Evolutionary conservation across 2,888 invertebrate genomes (phyloP), one percentile per base, ranked within the genome.

Genomic region (Lingula anatina): DNA sequence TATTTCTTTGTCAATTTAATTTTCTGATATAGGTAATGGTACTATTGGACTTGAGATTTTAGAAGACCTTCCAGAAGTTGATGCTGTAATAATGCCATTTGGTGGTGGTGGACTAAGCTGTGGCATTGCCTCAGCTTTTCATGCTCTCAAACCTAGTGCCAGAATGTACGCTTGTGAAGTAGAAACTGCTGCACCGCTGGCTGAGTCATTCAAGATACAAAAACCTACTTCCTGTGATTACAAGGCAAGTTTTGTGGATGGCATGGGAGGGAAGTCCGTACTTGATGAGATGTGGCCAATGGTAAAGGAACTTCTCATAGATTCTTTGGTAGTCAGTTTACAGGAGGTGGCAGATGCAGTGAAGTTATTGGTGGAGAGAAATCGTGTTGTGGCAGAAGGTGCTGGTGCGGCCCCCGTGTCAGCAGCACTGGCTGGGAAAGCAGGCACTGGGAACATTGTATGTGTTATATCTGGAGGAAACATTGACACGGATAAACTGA

Each of bases 381-480:
- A 71, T 54, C 64, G 62, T 47, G 58, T 73, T 27, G 57, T 71
- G 12, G 68, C 71, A 18, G 73, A 73, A 51, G 73, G 73, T 1
- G 73, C 72, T 0, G 72, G 72, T 4, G 73, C 71, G 15, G 62
- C 71, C 2, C 59, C 71, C 5, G 53, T 71, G n/a, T 64, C 65
- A 26, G 66, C 61, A 21, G 52, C 60, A 12, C 37, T 56, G 31
- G 43, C 56, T 7, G 63, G 62, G 37, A 51, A 54, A 45, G 60
- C 61, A 5, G 64, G 64, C 5, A 51, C 53, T 1, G 67, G 67
- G 3, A 71, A 68, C 24, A 64, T 72, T 24, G 73, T 69, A 12
- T 72, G 71, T 51, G 60, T 73, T 5, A 54, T 73, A 21, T 70
- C 73, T 4, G 73, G 73, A n/a, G 71, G 71, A 5, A 71, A 71